These are phyloP conservation scores for Myotis daubentonii DNA, from an alignment of 2,797 vertebrate species.

Conservation along the genomic window DNA sequence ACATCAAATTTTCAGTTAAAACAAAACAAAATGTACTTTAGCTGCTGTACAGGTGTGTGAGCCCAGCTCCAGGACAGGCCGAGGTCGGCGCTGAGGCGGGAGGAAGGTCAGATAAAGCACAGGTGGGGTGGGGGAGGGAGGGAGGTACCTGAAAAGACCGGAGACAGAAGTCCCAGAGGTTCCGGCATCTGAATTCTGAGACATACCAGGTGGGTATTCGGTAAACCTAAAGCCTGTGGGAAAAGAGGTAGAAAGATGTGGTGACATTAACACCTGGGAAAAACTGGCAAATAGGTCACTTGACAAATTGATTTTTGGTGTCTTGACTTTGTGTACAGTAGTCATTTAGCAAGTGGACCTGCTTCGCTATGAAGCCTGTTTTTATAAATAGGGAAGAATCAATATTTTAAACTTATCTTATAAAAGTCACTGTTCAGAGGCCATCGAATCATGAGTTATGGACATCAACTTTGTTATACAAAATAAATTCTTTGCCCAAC, in stretches of 20 bases:
- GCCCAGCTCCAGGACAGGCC: background rate
- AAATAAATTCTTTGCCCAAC: background rate
- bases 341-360: background rate
- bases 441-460: background rate
- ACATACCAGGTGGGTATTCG: background rate
- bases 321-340: background rate
- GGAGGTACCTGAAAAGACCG: background rate
- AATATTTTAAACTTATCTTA: conserved; percentile 24
- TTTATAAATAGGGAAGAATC: background rate
- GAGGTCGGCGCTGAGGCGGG: background rate
- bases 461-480: background rate
- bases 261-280: background rate
- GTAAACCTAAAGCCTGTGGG: background rate
- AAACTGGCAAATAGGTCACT: background rate
- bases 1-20: background rate
- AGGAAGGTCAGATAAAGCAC: too few species aligned
- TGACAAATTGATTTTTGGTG: background rate
- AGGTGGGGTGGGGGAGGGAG: accelerated
- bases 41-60: background rate
- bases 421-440: background rate
- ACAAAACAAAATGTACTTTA: background rate
- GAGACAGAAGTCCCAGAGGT: background rate
- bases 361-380: background rate
- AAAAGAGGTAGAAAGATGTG: background rate
- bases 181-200: background rate